Base-by-base conservation (phyloP, 2,797 vertebrate genomes). In the Champsocephalus gunnari region DNA sequence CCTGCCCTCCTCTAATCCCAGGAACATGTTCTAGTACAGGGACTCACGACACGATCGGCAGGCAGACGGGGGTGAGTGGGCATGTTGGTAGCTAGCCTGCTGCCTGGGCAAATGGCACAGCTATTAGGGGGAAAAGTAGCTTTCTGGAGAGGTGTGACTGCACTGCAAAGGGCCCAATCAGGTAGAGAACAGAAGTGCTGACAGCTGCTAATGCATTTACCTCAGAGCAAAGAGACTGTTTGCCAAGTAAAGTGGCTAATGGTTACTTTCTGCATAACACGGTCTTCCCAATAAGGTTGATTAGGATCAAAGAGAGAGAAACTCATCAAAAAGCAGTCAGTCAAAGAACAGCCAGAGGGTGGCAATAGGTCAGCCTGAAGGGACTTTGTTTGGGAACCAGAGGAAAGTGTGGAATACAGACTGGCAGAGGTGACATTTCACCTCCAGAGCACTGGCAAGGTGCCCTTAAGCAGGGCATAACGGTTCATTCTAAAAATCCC, bases 111-210 rank as follows among this genome's bases (percentile, higher is more conserved):
- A 94, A 94, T 91, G 91, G 90, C 83, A 93, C 54, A 1, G 59
- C 82, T 79, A 93, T 93, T 91, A 92, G 75, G 60, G 80, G 67
- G 79, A 82, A 74, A 88, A 69, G 85, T 83, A 75, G 84, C 88
- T 90, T 93, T 89, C 84, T 90, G 84, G 79, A 87, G 82, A 90
- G 82, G 84, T 88, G 87, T 92, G 92, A 88, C 87, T 80, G 80
- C 72, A 77, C 75, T 86, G 88, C 89, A 92, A 93, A 91, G 88
- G 83, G 79, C 83, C 83, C 88, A 87, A 94, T 93, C 89, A 92
- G 89, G 82, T 73, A 63, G 75, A 81, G 79, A 87, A 85, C 79
- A 90, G 82, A 84, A 92, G 88, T 84, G 88, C 85, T 83, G 91
- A 90, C 89, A 92, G 85, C 86, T 88, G 83, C 82, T 90, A 90